Conservation (phyloP, 2,888 invertebrate species). For the Penaeus monodon region DNA sequence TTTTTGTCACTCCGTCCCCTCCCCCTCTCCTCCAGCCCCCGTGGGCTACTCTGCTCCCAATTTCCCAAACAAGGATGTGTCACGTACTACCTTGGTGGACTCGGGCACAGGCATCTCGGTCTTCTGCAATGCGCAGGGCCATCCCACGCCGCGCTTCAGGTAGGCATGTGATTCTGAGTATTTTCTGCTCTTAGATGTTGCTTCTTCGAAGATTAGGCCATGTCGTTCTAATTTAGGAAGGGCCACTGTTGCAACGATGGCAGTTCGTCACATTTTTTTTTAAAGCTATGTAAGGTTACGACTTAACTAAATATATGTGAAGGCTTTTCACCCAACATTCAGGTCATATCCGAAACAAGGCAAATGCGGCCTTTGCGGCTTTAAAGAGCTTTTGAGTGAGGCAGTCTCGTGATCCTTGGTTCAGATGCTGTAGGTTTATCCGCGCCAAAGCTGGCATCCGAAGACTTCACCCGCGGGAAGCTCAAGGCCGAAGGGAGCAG, state of each 20-base stretch:
- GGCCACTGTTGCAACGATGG: too few relatives aligned
- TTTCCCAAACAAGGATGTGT: constrained; percentile 46
- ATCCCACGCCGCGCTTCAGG: constrained; percentile 81
- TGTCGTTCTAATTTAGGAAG: too few relatives aligned
- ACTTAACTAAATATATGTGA: too few relatives aligned
- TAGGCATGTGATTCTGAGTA: constrained; percentile 68
- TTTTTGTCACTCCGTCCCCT: neutral
- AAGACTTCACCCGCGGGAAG: constrained; percentile 51
- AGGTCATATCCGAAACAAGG: too few relatives aligned
- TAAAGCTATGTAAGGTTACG: too few relatives aligned
- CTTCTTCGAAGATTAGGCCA: too few relatives aligned
- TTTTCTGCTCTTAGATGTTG: too few relatives aligned
- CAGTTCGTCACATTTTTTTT: too few relatives aligned
- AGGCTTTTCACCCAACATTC: too few relatives aligned
- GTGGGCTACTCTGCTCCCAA: constrained; percentile 47
- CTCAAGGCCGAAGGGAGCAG: constrained; percentile 26
- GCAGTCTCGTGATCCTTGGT: neutral
- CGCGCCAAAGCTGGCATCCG: constrained; percentile 63
- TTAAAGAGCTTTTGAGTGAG: too few relatives aligned
- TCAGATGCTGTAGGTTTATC: constrained; percentile 65
- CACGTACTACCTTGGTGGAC: constrained; percentile 37
- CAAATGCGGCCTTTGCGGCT: too few relatives aligned
- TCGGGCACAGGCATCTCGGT: constrained; percentile 34
- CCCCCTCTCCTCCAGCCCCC: constrained; percentile 19
- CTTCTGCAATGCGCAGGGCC: constrained; percentile 80